These are phyloP conservation scores for Miichthys miiuy DNA, from an alignment of 2,797 vertebrate species.

Conservation along the genomic window DNA sequence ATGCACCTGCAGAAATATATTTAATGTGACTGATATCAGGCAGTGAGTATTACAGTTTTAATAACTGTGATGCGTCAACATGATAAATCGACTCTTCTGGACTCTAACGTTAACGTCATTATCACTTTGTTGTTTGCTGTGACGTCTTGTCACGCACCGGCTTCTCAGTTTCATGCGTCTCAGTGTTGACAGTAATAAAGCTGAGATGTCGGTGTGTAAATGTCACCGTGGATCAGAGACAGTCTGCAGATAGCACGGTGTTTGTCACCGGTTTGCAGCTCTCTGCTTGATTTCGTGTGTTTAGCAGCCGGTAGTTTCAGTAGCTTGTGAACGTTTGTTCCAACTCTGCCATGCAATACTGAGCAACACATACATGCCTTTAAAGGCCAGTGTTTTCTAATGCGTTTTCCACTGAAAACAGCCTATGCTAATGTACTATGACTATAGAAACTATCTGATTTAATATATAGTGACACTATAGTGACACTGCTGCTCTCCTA, in stretches of 20 bases:
- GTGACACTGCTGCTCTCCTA: background rate
- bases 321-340: slow-evolving; percentile 19
- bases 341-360: slow-evolving; percentile 32
- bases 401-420: slow-evolving; percentile 2
- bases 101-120: background rate
- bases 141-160: background rate
- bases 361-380: slow-evolving; percentile 22
- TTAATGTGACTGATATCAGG: slow-evolving; percentile 26
- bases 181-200: background rate
- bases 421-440: background rate
- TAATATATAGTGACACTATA: background rate
- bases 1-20: slow-evolving; percentile 23
- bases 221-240: background rate
- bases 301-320: slow-evolving; percentile 24
- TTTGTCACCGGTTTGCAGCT: background rate
- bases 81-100: background rate
- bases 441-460: background rate
- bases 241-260: background rate
- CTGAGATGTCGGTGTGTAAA: background rate
- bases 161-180: slow-evolving; percentile 6
- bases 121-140: background rate
- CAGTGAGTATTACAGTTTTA: slow-evolving; percentile 27
- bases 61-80: background rate
- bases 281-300: background rate
- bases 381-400: slow-evolving; percentile 6